Percentiles rank a stretch among this genome's conserved stretches.
phyloP scores from a whole-genome alignment of 1,140 invertebrate genomes.

The Platorchestia sp. region DNA sequence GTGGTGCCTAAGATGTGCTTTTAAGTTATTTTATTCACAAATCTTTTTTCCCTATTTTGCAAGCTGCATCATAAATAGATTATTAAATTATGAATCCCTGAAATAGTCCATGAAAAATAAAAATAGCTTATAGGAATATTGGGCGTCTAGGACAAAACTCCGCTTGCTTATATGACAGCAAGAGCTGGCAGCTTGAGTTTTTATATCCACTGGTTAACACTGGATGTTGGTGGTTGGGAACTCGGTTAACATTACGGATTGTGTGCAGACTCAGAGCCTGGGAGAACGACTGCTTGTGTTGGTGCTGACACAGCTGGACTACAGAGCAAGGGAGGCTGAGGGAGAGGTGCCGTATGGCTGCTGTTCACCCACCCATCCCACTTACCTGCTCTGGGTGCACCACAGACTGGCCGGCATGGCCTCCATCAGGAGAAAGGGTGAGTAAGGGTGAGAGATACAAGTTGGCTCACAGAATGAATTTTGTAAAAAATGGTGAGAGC shows the following conservation, averaged over 20 bases:
- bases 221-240: neutral
- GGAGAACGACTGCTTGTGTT: constrained; percentile 65
- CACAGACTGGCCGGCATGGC: constrained; percentile 69
- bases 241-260: neutral
- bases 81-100: no score
- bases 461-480: no score
- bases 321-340: constrained; percentile 62
- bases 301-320: constrained; percentile 65
- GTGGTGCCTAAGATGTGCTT: no score
- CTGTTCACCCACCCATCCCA: constrained; percentile 62
- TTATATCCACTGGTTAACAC: neutral
- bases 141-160: no score
- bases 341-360: constrained; percentile 66
- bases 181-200: neutral
- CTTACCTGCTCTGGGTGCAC: constrained; percentile 65
- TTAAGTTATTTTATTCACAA: no score
- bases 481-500: no score
- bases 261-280: constrained; percentile 60
- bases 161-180: neutral
- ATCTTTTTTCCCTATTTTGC: no score
- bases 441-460: no score
- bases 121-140: no score
- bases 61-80: no score
- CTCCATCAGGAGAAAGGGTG: constrained; percentile 63
- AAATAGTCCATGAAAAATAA: no score